These are phyloP conservation scores for Nephrotoma flavescens DNA, from an alignment of 2,888 invertebrate species.

Conservation along the genomic window DNA sequence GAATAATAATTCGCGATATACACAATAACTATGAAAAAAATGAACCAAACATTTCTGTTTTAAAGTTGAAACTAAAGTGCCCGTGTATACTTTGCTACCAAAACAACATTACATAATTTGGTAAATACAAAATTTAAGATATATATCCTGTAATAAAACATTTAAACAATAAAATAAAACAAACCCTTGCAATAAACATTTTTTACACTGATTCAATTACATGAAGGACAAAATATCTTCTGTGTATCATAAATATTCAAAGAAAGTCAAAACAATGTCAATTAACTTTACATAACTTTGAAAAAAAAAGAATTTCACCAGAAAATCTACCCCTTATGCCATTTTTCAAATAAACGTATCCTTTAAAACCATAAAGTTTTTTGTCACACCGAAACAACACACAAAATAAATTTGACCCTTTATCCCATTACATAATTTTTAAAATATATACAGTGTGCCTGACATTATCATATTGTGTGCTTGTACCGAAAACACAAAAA, in stretches of 20 bases:
- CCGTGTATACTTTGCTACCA: neutral
- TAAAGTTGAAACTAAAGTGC: neutral
- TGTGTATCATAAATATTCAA: neutral
- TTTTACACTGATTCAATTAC: neutral
- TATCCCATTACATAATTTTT: neutral
- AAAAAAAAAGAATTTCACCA: neutral
- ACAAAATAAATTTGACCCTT: neutral
- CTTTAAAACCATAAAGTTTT: neutral
- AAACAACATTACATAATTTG: neutral
- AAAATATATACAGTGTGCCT: neutral
- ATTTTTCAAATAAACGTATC: neutral
- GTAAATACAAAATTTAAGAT: neutral
- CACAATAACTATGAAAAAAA: neutral
- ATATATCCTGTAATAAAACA: neutral
- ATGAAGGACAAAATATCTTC: neutral
- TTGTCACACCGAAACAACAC: neutral
- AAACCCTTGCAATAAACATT: neutral
- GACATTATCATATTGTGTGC: neutral
- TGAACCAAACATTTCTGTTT: neutral
- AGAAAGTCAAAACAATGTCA: neutral
- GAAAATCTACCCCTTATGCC: neutral
- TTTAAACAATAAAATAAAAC: neutral
- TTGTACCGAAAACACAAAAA: neutral
- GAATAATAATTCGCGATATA: neutral
- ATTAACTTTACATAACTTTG: neutral